Conservation (phyloP, 2,888 invertebrate genomes). For the Caenorhabditis wallacei region DNA sequence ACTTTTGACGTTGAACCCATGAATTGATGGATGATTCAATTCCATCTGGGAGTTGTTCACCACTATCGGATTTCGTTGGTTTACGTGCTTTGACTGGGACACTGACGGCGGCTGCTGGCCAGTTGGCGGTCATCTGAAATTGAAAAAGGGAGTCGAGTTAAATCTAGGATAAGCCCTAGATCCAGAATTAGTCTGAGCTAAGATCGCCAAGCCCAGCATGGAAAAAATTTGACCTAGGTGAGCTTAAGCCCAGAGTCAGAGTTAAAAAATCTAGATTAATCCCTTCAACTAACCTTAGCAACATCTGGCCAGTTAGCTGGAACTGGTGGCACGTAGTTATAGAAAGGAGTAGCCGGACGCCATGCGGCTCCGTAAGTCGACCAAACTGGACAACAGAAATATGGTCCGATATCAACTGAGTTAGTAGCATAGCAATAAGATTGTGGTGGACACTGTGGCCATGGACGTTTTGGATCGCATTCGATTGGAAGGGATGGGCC, state of each 20-base stretch:
- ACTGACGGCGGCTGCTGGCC: conserved; percentile 77
- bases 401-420: conserved; percentile 83
- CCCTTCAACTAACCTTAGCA: conserved; percentile 63
- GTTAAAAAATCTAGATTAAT: too few relatives aligned
- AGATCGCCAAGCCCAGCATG: background rate
- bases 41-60: conserved; percentile 60
- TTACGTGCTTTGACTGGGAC: conserved; percentile 74
- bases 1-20: conserved; percentile 76
- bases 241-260: too few relatives aligned
- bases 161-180: background rate
- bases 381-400: conserved; percentile 83
- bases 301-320: conserved; percentile 82
- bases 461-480: conserved; percentile 83
- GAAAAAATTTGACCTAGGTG: too few relatives aligned
- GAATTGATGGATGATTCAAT: conserved; percentile 75
- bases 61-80: conserved; percentile 37
- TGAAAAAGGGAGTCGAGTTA: background rate
- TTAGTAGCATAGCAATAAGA: conserved; percentile 83
- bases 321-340: conserved; percentile 83
- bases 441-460: conserved; percentile 83
- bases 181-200: background rate
- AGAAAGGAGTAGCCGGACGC: conserved; percentile 83
- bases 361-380: conserved; percentile 82
- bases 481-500: conserved; percentile 82
- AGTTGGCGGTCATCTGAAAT: conserved; percentile 75